Evolutionary conservation across 2,113 vertebrate species (phyloP).

Genomic region (Hippolais icterina): DNA sequence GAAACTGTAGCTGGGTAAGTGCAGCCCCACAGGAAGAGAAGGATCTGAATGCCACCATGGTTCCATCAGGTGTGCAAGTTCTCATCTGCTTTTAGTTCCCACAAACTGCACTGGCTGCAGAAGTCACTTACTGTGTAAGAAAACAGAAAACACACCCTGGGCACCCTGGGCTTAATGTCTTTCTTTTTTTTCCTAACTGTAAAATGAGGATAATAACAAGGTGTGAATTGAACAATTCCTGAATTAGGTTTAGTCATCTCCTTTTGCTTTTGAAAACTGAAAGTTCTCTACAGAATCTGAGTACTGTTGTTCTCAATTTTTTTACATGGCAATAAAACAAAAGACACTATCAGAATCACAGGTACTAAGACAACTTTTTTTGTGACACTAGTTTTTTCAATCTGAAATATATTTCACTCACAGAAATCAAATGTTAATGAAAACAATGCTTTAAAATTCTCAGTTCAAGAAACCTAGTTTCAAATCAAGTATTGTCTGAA

Average conservation of each 20-base stretch:
- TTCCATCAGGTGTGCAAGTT: background rate
- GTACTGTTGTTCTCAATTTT: background rate
- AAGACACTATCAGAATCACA: background rate
- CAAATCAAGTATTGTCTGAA: background rate
- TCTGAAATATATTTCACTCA: background rate
- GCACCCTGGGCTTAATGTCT: background rate
- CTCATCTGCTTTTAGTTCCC: background rate
- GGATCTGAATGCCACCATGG: background rate
- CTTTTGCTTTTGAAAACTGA: background rate
- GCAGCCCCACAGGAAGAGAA: background rate
- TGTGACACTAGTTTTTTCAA: background rate
- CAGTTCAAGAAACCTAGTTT: background rate
- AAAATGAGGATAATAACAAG: background rate
- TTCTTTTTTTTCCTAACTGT: background rate
- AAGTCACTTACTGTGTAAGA: background rate
- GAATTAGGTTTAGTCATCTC: background rate
- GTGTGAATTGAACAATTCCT: background rate
- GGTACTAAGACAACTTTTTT: background rate
- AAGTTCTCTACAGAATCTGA: background rate
- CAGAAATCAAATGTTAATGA: background rate
- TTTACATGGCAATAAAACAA: background rate
- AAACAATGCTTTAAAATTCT: slow-evolving; percentile 22
- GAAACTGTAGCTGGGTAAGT: background rate
- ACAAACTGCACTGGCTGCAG: background rate
- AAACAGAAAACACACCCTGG: background rate